Evolutionary conservation across 2,888 invertebrate genomes (phyloP).

Genomic region (Blastobasis lacticolella): DNA sequence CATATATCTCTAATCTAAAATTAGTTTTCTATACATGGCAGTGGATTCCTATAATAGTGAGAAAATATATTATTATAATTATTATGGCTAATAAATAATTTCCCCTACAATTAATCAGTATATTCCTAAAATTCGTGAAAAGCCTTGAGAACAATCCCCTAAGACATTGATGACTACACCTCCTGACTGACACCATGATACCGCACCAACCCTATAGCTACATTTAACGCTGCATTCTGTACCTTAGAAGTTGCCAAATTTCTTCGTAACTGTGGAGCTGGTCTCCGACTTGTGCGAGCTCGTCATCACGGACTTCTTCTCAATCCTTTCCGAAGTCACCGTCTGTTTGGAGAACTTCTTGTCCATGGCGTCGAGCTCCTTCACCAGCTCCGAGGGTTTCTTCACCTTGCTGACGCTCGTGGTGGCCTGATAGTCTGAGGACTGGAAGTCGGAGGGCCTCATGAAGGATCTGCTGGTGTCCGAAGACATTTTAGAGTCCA

Average conservation of each 20-base stretch:
- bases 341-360: constrained; percentile 80
- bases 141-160: background rate
- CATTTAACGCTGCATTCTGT: no score
- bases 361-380: constrained; percentile 75
- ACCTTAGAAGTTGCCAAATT: constrained; percentile 60
- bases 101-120: background rate
- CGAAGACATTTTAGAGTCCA: constrained; percentile 62
- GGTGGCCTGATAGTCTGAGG: constrained; percentile 46
- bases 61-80: no score
- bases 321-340: constrained; percentile 79
- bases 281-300: constrained; percentile 75
- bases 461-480: constrained; percentile 68
- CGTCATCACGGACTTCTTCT: constrained; percentile 79
- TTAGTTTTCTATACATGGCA: no score
- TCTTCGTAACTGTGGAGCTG: constrained; percentile 73
- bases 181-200: background rate
- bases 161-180: background rate
- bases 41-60: no score
- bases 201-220: constrained; percentile 25
- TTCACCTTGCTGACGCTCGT: constrained; percentile 44
- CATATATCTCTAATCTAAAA: no score
- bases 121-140: background rate
- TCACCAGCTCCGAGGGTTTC: constrained; percentile 51
- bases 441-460: constrained; percentile 67
- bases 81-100: no score